A percentile compares a stretch with the other conserved stretches of the same genome.
These are phyloP conservation scores for Telmatherina bonti DNA, from an alignment of 2,797 vertebrate species.

Conservation along the genomic window DNA sequence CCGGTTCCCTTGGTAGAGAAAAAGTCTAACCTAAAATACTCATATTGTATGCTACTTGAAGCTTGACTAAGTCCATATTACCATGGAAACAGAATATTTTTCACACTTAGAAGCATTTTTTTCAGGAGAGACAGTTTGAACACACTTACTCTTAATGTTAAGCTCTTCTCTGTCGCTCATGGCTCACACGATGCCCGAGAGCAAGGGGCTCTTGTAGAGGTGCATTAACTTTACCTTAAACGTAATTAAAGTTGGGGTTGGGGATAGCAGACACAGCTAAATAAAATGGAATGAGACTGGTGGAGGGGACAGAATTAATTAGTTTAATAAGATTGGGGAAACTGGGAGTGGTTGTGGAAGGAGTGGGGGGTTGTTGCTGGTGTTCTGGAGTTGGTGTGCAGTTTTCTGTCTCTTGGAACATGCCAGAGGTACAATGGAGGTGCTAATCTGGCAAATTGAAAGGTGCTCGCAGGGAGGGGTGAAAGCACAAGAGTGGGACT, in stretches of 20 bases:
- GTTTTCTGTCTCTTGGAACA: slow-evolving; percentile 59
- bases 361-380: slow-evolving; percentile 36
- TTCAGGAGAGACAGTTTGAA: slow-evolving; percentile 50
- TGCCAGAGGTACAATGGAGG: slow-evolving; percentile 70
- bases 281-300: slow-evolving; percentile 72
- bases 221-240: slow-evolving; percentile 65
- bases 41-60: slow-evolving; percentile 69
- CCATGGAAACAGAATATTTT: slow-evolving; percentile 75
- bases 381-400: slow-evolving; percentile 44
- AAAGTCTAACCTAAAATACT: slow-evolving; percentile 63
- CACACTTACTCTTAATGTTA: slow-evolving; percentile 42
- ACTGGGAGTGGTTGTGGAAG: slow-evolving; percentile 58
- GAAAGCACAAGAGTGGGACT: slow-evolving; percentile 59
- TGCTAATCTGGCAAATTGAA: slow-evolving; percentile 84
- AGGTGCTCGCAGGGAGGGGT: slow-evolving; percentile 68
- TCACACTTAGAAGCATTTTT: slow-evolving; percentile 34
- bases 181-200: slow-evolving; percentile 40
- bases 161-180: slow-evolving; percentile 43
- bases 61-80: slow-evolving; percentile 70
- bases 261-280: slow-evolving; percentile 44
- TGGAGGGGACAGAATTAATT: slow-evolving; percentile 76
- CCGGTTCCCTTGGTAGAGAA: slow-evolving; percentile 43
- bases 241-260: slow-evolving; percentile 64
- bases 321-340: slow-evolving; percentile 79
- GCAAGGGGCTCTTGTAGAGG: slow-evolving; percentile 26